phyloP scores from a whole-genome alignment of 2,113 vertebrate genomes.

The Apus apus region DNA sequence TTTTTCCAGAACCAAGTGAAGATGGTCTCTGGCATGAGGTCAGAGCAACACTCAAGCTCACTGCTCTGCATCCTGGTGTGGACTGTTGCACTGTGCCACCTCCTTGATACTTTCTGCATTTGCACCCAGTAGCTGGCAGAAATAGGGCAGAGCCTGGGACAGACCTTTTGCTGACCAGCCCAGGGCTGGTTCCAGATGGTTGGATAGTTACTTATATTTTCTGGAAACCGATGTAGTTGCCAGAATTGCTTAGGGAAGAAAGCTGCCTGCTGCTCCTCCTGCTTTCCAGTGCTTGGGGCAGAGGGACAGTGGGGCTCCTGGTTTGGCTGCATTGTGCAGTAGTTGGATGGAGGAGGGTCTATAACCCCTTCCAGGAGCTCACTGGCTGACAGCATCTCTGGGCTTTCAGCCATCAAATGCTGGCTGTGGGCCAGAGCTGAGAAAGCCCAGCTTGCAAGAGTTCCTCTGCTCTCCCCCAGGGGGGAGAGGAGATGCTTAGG shows the following conservation, averaged over 20 bases:
- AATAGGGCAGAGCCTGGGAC: background rate
- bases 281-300: background rate
- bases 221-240: background rate
- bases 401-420: rapidly evolving
- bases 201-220: background rate
- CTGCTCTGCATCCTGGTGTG: background rate
- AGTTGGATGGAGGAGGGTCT: background rate
- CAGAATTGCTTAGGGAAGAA: background rate
- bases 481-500: background rate
- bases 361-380: background rate
- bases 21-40: background rate
- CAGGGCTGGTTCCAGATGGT: background rate
- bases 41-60: rapidly evolving
- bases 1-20: rapidly evolving
- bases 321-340: background rate
- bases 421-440: background rate
- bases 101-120: background rate
- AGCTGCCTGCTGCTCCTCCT: background rate
- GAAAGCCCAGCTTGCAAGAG: background rate
- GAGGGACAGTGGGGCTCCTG: background rate
- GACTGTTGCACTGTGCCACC: background rate
- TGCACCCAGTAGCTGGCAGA: rapidly evolving
- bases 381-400: rapidly evolving
- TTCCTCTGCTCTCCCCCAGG: rapidly evolving
- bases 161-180: background rate